Base-by-base conservation (phyloP, 2,888 invertebrate genomes). In the Drosophila nr. perissopoda region DNA sequence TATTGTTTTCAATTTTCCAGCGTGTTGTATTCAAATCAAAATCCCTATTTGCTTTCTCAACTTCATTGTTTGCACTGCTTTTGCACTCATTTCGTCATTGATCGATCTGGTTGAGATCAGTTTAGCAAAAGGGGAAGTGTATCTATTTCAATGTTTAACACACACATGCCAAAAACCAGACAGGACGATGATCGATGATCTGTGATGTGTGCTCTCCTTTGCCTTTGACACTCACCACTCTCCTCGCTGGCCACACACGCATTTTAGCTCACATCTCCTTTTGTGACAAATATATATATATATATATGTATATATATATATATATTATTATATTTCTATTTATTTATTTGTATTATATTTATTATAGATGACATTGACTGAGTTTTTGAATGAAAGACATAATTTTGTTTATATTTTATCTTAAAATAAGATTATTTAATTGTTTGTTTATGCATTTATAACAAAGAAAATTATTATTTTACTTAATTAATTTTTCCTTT, bases 171-270 rank as follows among this genome's bases (percentile, higher is more conserved):
- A 77, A 57, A 82, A 73, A 72, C 70, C 66, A 62, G 72, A 27
- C 67, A 84, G 88, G 88, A 84, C 79, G 79, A 90, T 88, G 87
- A 88, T 88, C 77, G 86, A 85, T 58, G 18, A 31, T 88, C 73
- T 49, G 13, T 88, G 87, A 91, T 88, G 71, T 36, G 13, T n/a
- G 68, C 1, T 65, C 13, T 51, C 16, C 18, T 49, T 29, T 40
- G 36, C 58, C 48, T 64, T 65, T 77, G 66, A 59, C 51, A 67
- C 51, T 63, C 71, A 54, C 40, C 61, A 62, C 46, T 61, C 64
- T 64, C 62, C 21, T 27, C 21, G 46, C 72, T 18, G 10, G 27
- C 78, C 52, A 33, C 31, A 81, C 77, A 76, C 71, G 11, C 54
- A 38, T 21, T 33, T 31, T 33, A 33, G 25, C 11, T 51, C 29